Base-by-base conservation (phyloP, 2,797 vertebrate species). In the Melanotaenia boesemani region DNA sequence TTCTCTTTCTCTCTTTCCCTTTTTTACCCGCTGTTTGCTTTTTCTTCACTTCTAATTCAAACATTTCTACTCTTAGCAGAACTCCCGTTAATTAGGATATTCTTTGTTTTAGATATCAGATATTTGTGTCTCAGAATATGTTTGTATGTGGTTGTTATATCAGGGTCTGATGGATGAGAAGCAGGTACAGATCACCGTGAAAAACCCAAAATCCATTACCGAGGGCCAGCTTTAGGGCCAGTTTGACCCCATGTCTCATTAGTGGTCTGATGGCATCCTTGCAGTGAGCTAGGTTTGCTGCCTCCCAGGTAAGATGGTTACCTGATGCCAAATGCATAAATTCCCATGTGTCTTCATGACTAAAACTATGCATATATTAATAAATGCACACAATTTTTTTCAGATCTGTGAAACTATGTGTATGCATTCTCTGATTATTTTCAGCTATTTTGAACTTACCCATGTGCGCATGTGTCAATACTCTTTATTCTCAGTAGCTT, bases 221-320 rank as follows among this genome's bases (percentile, higher is more conserved):
- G 97, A 97, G 96, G 96, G 96, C 2, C 96, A 97, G 67, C 94
- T 98, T 2, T 97, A 97, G 0, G 96, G 97, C 22, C 96, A 97
- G 63, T 97, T 98, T 75, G 97, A 98, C 62, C 89, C 94, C 0
- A 93, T 97, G 41, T 97, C 96, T 39, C 97, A 97, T 3, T 97
- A 98, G 69, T 97, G 97, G 97, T 97, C 96, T 0, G 96, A 98
- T 26, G 97, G 97, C 13, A 83, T 97, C 86, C 93, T 97, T 0
- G 97, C 97, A 0, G 95, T 97, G 79, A 97, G 95, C 87, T 98
- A 96, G 81, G 11, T 97, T 97, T 50, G 96, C 96, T 39, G 75
- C 94, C 24, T 97, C 96, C 4, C 39, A 89, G 81, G 96, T 97
- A 88, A 77, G 65, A 65, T 26, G 26, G 39, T 39, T 13, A 15